Evolutionary conservation across 2,888 invertebrate genomes (phyloP).

Genomic region (Ophion ventricosus): DNA sequence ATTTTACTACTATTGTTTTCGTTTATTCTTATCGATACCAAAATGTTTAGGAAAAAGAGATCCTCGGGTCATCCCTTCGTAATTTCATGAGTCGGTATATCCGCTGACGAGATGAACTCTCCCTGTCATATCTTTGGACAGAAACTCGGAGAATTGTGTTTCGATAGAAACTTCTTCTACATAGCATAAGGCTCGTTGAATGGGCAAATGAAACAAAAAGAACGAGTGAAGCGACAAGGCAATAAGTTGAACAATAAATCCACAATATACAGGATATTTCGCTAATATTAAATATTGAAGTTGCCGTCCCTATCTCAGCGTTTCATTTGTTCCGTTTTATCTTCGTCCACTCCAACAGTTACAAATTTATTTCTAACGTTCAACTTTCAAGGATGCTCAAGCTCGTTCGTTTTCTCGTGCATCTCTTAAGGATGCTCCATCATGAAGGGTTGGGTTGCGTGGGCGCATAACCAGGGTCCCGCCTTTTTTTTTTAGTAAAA

Average conservation of each 20-base stretch:
- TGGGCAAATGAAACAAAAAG: slow-evolving; percentile 6
- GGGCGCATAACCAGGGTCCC: too few relatives aligned
- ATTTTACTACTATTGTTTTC: neutral
- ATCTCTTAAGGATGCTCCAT: too few relatives aligned
- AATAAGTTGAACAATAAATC: slow-evolving; percentile 11
- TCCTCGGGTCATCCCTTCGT: neutral
- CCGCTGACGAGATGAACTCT: slow-evolving; percentile 16
- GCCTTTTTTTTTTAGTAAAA: too few relatives aligned
- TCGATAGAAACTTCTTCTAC: neutral
- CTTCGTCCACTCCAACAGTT: slow-evolving; percentile 23
- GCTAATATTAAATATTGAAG: neutral
- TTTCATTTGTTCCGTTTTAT: neutral
- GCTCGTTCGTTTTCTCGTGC: slow-evolving; percentile 37
- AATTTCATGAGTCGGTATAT: slow-evolving; percentile 41
- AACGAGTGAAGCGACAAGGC: neutral
- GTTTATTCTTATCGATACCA: neutral
- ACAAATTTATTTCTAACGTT: slow-evolving; percentile 28
- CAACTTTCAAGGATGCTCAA: slow-evolving; percentile 39
- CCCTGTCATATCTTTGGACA: neutral
- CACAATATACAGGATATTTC: neutral
- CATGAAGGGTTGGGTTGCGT: too few relatives aligned
- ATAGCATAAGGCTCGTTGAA: slow-evolving; percentile 5
- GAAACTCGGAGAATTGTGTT: slow-evolving; percentile 13
- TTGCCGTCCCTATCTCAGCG: neutral
- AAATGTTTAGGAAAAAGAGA: neutral